Evolutionary conservation across 1,140 invertebrate genomes (phyloP).

Genomic region (Scaptomyza hsui): DNA sequence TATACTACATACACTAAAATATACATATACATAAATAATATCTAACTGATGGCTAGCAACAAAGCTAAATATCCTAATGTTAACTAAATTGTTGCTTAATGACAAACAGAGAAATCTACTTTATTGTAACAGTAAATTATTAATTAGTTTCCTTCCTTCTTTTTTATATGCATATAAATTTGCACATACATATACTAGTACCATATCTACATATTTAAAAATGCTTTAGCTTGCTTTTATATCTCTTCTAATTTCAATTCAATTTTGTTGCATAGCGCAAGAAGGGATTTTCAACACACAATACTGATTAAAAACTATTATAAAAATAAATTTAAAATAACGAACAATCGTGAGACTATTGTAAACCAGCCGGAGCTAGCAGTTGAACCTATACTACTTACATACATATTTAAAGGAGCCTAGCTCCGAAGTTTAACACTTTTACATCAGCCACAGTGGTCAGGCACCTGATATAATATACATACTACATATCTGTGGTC

Average conservation of each 20-base stretch:
- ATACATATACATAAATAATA: slow-evolving; percentile 39
- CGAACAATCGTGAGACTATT: slow-evolving; percentile 26
- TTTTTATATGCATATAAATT: slow-evolving; percentile 13
- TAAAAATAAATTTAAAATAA: not conserved
- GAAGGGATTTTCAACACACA: too few relatives aligned
- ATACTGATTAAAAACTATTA: not conserved
- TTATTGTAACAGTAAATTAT: slow-evolving; percentile 24
- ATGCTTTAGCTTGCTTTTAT: slow-evolving; percentile 13
- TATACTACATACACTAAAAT: slow-evolving; percentile 11
- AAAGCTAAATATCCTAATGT: slow-evolving; percentile 46
- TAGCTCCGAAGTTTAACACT: slow-evolving; percentile 26
- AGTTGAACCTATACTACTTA: slow-evolving; percentile 22
- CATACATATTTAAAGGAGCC: slow-evolving; percentile 27
- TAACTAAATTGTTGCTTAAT: slow-evolving; percentile 53
- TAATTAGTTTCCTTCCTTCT: slow-evolving; percentile 6
- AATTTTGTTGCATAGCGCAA: slow-evolving; percentile 1
- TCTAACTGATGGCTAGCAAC: slow-evolving; percentile 34
- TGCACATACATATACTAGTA: not conserved
- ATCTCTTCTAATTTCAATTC: not conserved
- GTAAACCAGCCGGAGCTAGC: slow-evolving; percentile 36
- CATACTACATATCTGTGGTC: too few relatives aligned
- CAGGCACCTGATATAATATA: slow-evolving; percentile 3
- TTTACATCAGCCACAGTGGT: slow-evolving; percentile 6
- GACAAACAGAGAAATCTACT: slow-evolving; percentile 25
- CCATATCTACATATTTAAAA: not conserved